Base-by-base conservation (phyloP, 2,113 vertebrate genomes). In the Chitala chitala region DNA sequence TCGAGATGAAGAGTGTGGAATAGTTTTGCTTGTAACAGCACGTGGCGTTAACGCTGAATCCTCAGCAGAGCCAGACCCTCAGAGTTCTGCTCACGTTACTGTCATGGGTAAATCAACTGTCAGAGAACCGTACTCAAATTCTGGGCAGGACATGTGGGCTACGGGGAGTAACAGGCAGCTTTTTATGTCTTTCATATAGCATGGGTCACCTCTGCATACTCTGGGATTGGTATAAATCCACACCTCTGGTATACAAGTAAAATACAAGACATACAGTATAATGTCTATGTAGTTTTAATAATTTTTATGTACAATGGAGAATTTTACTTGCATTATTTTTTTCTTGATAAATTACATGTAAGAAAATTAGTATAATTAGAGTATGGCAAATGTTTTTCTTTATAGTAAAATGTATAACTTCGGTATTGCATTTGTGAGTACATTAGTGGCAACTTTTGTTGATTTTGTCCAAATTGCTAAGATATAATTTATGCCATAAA, bases 201-300 rank as follows among this genome's bases (percentile, higher is more conserved):
- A 29, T 38, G 33, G 29, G 29, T 59, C 29, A 5, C 29, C 29
- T 24, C 56, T 31, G 29, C 29, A 17, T 33, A 59, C 56, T 6
- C 20, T 59, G n/a, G 36, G 36, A 29, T 63, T 63, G 59, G 31
- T 63, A 33, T 22, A 63, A 29, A 63, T 17, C 8, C 59, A 63
- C 59, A 63, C n/a, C n/a, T n/a, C n/a, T n/a, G n/a, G n/a, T 38
- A 63, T 33, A 63, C 59, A 63, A 63, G n/a, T 38, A 63, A 31
- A 20, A 38, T 63, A 63, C 58, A 38, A n/a, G n/a, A n/a, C n/a
- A n/a, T n/a, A n/a, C n/a, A n/a, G n/a, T 63, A 33, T 36, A 29
- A 63, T 63, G 59, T 38, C 31, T 63, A 38, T 29, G 33, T 63
- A n/a, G 31, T 38, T 46, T 38, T 63, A 38, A 63, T 36, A 38